phyloP scores from a whole-genome alignment of 1,140 invertebrate species.

The Brachionus rubens region DNA sequence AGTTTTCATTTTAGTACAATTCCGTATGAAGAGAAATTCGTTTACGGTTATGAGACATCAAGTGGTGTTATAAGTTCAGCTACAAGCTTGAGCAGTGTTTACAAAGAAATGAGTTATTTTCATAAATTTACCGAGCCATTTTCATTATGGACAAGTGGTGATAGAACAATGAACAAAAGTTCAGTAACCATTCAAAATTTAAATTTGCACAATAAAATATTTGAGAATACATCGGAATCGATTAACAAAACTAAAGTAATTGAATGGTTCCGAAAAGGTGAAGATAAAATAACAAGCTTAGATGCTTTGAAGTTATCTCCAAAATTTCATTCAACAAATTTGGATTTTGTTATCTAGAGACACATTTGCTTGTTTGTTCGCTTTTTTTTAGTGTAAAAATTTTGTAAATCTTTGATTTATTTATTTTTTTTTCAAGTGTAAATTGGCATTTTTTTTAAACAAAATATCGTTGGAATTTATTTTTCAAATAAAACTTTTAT shows the following conservation, averaged over 20 bases:
- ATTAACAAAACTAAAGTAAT: not conserved
- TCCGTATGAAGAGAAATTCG: conserved; percentile 17
- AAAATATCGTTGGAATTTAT: too few relatives aligned
- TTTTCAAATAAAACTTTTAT: too few relatives aligned
- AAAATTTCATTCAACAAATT: conserved; percentile 5
- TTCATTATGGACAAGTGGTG: not conserved
- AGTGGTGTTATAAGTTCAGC: conserved; percentile 17
- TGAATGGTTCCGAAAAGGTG: not conserved
- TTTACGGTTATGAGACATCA: conserved; percentile 11
- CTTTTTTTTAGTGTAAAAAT: too few relatives aligned
- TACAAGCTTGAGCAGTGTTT: conserved; percentile 18
- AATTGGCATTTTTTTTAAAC: too few relatives aligned
- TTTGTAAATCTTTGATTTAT: too few relatives aligned
- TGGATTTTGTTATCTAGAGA: not conserved
- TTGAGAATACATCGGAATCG: not conserved
- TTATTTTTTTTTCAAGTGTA: too few relatives aligned
- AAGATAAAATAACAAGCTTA: not conserved
- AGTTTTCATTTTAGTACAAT: conserved; percentile 6
- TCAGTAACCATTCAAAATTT: conserved; percentile 6
- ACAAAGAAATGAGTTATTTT: conserved; percentile 24
- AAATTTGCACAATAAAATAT: not conserved
- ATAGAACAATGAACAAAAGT: not conserved
- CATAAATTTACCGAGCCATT: not conserved
- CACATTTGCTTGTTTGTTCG: too few relatives aligned
- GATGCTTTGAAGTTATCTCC: not conserved